A percentile compares a stretch with the other conserved stretches of the same genome.
These are phyloP conservation scores for Tiliacea citrago DNA, from an alignment of 2,888 invertebrate genomes.

Conservation along the genomic window DNA sequence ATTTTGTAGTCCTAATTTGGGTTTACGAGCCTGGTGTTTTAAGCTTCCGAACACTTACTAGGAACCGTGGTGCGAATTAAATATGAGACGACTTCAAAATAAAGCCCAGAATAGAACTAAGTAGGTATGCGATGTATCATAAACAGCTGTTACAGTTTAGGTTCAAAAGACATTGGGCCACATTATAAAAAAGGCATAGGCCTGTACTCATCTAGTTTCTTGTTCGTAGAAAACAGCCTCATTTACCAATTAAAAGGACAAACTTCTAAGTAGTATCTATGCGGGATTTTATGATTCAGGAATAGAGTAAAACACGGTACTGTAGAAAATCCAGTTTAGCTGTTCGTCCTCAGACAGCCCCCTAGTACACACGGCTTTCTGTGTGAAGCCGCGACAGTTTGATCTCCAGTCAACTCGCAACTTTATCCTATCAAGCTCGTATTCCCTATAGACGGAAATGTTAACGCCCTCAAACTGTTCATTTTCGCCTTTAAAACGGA, in stretches of 20 bases:
- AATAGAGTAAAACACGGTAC: background rate
- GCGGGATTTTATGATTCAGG: background rate
- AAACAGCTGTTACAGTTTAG: conserved; percentile 15
- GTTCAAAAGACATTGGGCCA: background rate
- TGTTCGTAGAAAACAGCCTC: background rate
- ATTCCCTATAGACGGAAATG: conserved; percentile 20
- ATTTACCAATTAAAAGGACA: background rate
- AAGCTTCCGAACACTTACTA: conserved; percentile 14
- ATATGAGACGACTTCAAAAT: conserved; percentile 40
- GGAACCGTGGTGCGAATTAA: conserved; percentile 33
- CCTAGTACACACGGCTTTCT: conserved; percentile 19
- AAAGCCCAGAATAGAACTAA: conserved; percentile 33
- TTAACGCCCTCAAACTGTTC: conserved; percentile 4
- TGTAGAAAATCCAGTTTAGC: background rate
- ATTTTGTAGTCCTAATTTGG: background rate
- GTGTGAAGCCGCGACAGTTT: conserved; percentile 30
- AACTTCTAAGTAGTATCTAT: background rate
- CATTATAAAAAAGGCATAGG: too few relatives aligned
- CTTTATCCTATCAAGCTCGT: conserved; percentile 31
- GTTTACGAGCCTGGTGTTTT: conserved; percentile 14
- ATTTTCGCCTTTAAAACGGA: background rate
- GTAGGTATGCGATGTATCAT: background rate
- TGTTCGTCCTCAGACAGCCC: background rate
- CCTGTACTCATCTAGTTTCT: background rate
- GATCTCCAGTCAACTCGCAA: conserved; percentile 31